Evolutionary conservation across 2,888 invertebrate genomes (phyloP).

Genomic region (Drosophila suboccidentalis): DNA sequence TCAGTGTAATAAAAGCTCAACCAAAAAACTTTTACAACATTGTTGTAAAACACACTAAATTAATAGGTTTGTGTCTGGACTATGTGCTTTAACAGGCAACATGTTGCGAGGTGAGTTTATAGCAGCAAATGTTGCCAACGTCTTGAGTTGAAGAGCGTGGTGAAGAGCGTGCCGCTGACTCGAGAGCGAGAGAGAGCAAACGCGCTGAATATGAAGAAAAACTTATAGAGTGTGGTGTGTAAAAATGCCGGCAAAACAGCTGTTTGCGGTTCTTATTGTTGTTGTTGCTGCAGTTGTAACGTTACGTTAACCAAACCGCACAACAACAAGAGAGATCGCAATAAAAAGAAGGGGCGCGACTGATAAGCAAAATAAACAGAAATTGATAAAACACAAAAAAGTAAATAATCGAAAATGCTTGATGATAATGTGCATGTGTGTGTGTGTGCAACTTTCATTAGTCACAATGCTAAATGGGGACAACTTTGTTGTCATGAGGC

Average conservation of each 20-base stretch:
- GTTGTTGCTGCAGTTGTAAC: conserved; percentile 7
- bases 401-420: neutral
- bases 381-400: conserved; percentile 2
- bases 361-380: neutral
- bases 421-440: neutral
- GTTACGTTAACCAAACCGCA: conserved; percentile 6
- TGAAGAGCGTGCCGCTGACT: conserved; percentile 39
- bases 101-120: conserved; percentile 27
- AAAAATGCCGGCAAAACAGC: conserved; percentile 73
- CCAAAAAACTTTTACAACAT: neutral
- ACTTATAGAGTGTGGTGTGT: conserved; percentile 55
- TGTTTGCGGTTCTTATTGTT: conserved; percentile 42
- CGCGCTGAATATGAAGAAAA: conserved; percentile 63
- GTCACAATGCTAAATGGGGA: conserved; percentile 2
- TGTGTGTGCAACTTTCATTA: neutral
- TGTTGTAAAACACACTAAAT: conserved; percentile 7
- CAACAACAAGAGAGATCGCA: conserved; percentile 4
- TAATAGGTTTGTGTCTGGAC: conserved; percentile 23
- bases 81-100: conserved; percentile 21
- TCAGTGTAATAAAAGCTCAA: conserved; percentile 15
- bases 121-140: conserved; percentile 50
- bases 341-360: conserved; percentile 8
- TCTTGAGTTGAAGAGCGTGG: conserved; percentile 23
- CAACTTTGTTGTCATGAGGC: conserved; percentile 6
- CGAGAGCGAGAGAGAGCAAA: conserved; percentile 23